Evolutionary conservation across 2,113 vertebrate genomes (phyloP), one percentile per base, ranked within the genome.

Genomic region (Acanthisitta chloris): DNA sequence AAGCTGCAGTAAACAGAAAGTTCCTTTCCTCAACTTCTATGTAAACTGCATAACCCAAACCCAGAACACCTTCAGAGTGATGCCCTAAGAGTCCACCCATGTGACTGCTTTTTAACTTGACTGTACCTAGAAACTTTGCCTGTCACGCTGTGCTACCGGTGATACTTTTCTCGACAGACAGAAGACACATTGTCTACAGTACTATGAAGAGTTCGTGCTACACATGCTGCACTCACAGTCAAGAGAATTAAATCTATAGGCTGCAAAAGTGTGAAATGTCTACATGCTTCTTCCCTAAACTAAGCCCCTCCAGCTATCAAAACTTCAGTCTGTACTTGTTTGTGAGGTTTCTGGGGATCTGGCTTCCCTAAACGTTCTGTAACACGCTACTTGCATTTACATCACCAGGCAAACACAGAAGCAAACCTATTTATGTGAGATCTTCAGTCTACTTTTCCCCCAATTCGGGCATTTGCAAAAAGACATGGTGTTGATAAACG

Each of bases 191-290:
- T 15, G 77, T 45, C 90, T 96, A 90, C 90, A 96, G 92, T 93
- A 96, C 93, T 88, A 93, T 15, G 61, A 88, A 95, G 36, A 88
- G 58, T 90, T 88, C 89, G 92, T 89, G 88, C 95, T 96, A 97
- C 91, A 94, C 89, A 43, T 8, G 67, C 85, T 88, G 52, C 57
- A 73, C 84, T 96, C 82, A 88, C 59, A 86, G 82, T 78, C 67
- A 66, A 85, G 73, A 88, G 42, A 88, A 86, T 82, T 77, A 86
- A 95, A 95, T 66, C 72, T 38, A 82, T 5, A 66, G 62, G 43
- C 48, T 86, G 83, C 36, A 16, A 1, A 91, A 82, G 67, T 36
- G 48, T 90, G 86, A 93, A 92, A 94, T 78, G 64, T 72, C 65
- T 74, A 59, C 59, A 29, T 16, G 58, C n/a, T 87, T 49, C 81